Percentiles rank a stretch among this genome's conserved stretches.
phyloP scores from a whole-genome alignment of 2,797 vertebrate species.

The Varecia variegata region DNA sequence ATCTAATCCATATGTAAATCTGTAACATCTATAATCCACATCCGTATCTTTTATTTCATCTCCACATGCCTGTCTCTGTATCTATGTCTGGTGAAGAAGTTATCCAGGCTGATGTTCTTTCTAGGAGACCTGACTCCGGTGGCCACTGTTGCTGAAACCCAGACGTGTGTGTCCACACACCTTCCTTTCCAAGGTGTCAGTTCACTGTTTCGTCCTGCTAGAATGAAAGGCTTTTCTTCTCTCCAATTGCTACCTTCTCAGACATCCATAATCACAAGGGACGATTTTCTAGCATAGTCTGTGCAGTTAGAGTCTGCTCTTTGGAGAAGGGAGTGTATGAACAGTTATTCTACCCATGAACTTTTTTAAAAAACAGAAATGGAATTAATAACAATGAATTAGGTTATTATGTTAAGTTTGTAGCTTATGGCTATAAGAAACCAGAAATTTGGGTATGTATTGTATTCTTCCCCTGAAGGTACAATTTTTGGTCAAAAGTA shows the following conservation, averaged over 20 bases:
- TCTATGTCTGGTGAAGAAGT: not conserved
- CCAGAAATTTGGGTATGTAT: not conserved
- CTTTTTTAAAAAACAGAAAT: not conserved
- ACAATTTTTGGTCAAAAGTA: not conserved
- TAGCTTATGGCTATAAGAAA: not conserved
- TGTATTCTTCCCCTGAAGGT: not conserved
- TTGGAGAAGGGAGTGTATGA: not conserved
- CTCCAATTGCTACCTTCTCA: not conserved
- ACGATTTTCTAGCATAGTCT: rapidly evolving
- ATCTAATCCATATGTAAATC: not conserved
- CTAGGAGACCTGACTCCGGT: not conserved
- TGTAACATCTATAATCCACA: not conserved
- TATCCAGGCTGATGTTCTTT: not conserved
- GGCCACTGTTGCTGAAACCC: too few species aligned
- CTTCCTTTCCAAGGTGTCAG: not conserved
- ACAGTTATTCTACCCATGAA: not conserved
- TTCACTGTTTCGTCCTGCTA: rapidly evolving
- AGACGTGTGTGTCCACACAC: rapidly evolving
- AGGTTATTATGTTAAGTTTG: not conserved
- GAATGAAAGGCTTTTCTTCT: rapidly evolving
- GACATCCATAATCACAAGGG: rapidly evolving
- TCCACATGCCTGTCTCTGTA: not conserved
- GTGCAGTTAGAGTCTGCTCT: not conserved
- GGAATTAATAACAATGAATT: too few species aligned
- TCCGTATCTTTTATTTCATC: too few species aligned